A percentile compares a stretch with the other conserved stretches of the same genome.
phyloP scores from a whole-genome alignment of 2,113 vertebrate genomes.

The Chloropsis hardwickii region DNA sequence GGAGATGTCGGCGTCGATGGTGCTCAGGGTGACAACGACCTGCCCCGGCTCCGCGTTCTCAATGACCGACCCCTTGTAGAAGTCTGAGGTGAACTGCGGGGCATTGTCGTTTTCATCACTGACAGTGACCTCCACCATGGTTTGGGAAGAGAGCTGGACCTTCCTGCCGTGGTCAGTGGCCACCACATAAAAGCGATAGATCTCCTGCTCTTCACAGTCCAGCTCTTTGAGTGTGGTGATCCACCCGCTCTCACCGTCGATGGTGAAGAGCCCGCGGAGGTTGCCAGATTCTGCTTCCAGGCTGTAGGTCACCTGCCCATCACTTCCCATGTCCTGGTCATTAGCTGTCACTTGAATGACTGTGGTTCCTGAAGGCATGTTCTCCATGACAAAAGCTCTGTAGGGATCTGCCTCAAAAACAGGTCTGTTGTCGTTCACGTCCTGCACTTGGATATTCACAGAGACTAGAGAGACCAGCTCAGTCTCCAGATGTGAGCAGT shows the following conservation, averaged over 20 bases:
- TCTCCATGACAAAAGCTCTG: constrained; percentile 89
- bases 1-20: constrained; percentile 84
- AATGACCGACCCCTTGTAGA: constrained; percentile 83
- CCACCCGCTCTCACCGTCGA: constrained; percentile 91
- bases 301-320: constrained; percentile 89
- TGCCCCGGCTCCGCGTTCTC: constrained; percentile 86
- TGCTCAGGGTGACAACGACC: constrained; percentile 82
- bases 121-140: constrained; percentile 87
- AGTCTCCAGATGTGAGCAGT: constrained; percentile 85
- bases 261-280: constrained; percentile 79
- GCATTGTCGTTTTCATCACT: constrained; percentile 95
- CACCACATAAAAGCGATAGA: constrained; percentile 84
- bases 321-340: constrained; percentile 88
- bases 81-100: constrained; percentile 82
- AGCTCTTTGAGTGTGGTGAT: constrained; percentile 82
- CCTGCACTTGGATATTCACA: constrained; percentile 91
- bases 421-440: constrained; percentile 94
- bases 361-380: constrained; percentile 90
- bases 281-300: constrained; percentile 75
- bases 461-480: constrained; percentile 89
- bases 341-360: constrained; percentile 96
- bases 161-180: constrained; percentile 87
- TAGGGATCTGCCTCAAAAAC: constrained; percentile 93
- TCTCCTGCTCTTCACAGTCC: constrained; percentile 83
- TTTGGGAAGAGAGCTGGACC: constrained; percentile 86